phyloP scores from a whole-genome alignment of 2,113 vertebrate species.

The Psammodynastes pulverulentus region DNA sequence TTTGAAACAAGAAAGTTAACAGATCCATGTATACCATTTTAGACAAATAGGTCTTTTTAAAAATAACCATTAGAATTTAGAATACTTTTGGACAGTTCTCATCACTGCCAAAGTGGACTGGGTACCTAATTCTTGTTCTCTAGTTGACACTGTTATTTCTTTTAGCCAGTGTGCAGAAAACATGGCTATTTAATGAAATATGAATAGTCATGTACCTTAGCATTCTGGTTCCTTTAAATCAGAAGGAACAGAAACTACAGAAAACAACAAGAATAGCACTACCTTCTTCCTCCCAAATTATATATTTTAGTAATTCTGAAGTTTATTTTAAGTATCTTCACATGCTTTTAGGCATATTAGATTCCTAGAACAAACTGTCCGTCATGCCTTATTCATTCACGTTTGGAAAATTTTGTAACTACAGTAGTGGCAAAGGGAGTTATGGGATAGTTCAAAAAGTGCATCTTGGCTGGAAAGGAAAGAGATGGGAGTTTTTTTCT shows the following conservation, averaged over 20 bases:
- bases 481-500: background rate
- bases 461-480: background rate
- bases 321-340: background rate
- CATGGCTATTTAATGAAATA: background rate
- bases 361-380: background rate
- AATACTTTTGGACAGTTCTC: background rate
- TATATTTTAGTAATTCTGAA: background rate
- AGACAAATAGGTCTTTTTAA: background rate
- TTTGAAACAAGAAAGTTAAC: background rate
- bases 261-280: background rate
- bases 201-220: background rate
- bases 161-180: background rate
- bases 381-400: too few relatives aligned
- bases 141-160: background rate
- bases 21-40: background rate
- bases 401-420: background rate
- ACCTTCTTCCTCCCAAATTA: background rate
- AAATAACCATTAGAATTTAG: background rate
- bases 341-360: background rate
- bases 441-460: too few relatives aligned
- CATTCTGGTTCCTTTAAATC: background rate
- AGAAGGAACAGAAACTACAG: background rate
- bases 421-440: background rate
- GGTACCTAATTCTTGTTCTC: background rate
- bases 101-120: background rate